Percentiles rank a stretch among this genome's conserved stretches.
phyloP scores from a whole-genome alignment of 2,888 invertebrate genomes.

The Charanyca ferruginea region DNA sequence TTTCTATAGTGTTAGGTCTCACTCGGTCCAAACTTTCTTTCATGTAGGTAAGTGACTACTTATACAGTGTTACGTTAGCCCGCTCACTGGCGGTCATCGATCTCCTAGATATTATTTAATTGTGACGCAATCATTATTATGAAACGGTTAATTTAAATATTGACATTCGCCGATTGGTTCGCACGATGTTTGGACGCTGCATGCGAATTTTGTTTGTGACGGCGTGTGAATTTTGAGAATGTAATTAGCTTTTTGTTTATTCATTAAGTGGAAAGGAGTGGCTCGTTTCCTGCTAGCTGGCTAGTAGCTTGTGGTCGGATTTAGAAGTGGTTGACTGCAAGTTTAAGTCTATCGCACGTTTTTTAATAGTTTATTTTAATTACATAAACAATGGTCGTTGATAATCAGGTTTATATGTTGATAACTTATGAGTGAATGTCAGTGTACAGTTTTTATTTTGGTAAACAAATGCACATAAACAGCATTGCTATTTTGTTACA shows the following conservation, averaged over 20 bases:
- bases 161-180: conserved; percentile 73
- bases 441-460: neutral
- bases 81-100: conserved; percentile 79
- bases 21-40: conserved; percentile 72
- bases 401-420: neutral
- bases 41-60: conserved; percentile 70
- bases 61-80: conserved; percentile 76
- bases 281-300: conserved; percentile 11
- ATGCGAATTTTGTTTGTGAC: conserved; percentile 47
- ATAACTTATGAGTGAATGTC: neutral
- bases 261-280: conserved; percentile 22
- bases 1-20: conserved; percentile 52
- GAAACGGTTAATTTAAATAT: conserved; percentile 77
- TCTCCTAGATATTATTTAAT: conserved; percentile 84
- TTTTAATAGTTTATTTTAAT: neutral
- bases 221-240: conserved; percentile 55
- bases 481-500: too few relatives aligned
- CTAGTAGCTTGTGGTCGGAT: neutral
- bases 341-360: conserved; percentile 1
- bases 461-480: neutral
- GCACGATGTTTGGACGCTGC: conserved; percentile 37
- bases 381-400: neutral
- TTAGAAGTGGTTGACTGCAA: neutral
- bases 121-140: conserved; percentile 80
- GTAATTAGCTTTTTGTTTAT: conserved; percentile 40